Percentiles rank a stretch among this genome's conserved stretches.
These are phyloP conservation scores for Sterna hirundo DNA, from an alignment of 2,113 vertebrate genomes.

Conservation along the genomic window DNA sequence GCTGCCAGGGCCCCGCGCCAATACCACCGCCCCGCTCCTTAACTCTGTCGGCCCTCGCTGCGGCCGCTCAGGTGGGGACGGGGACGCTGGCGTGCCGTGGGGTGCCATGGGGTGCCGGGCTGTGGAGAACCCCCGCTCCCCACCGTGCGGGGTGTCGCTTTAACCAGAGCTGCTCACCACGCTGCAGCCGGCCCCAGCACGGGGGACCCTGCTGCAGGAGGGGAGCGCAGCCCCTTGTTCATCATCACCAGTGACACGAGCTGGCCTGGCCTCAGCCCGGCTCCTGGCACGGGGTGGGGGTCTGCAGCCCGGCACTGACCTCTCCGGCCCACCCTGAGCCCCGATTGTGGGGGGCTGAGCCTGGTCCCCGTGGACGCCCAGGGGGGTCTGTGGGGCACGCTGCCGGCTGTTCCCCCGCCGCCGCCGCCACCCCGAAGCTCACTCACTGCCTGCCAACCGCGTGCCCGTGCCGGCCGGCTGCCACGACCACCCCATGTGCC, in stretches of 20 bases:
- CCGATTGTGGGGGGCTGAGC: fast-evolving
- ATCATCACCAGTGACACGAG: not conserved
- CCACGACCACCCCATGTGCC: not conserved
- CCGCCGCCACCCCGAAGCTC: not conserved
- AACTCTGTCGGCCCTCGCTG: slow-evolving; percentile 2
- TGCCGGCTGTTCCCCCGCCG: not conserved
- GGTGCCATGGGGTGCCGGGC: not conserved
- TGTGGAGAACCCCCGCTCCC: not conserved
- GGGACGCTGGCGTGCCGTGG: not conserved
- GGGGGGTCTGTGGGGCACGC: not conserved
- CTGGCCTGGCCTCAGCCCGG: not conserved
- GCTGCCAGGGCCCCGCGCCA: slow-evolving; percentile 77
- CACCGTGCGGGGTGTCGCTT: fast-evolving
- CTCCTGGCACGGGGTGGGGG: not conserved
- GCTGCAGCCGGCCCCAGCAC: not conserved
- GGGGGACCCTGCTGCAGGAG: not conserved
- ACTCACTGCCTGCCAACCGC: not conserved
- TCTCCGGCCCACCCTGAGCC: fast-evolving
- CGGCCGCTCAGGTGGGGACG: not conserved
- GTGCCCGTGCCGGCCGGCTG: not conserved
- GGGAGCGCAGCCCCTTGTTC: not conserved
- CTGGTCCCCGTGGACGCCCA: fast-evolving
- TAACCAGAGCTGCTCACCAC: not conserved
- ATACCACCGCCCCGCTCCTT: slow-evolving; percentile 48
- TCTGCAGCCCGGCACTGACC: fast-evolving